Evolutionary conservation across 2,113 vertebrate species (phyloP).

Genomic region (Poecile atricapillus): DNA sequence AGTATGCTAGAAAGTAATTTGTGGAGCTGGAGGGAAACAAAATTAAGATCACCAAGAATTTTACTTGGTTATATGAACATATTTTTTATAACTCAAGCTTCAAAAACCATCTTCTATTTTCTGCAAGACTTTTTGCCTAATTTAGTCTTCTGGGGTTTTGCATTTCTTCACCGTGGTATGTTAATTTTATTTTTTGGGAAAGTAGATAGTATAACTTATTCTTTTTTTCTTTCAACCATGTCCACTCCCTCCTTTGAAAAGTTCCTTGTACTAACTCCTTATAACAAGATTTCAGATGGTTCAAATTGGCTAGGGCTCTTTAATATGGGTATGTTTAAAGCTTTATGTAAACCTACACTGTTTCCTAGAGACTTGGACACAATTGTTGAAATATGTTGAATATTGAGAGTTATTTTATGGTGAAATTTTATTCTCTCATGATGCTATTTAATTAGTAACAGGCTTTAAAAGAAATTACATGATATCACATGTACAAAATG

Average conservation of each 20-base stretch:
- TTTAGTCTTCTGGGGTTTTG: background rate
- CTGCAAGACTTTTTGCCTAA: background rate
- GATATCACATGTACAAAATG: background rate
- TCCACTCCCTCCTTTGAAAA: background rate
- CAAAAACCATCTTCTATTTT: background rate
- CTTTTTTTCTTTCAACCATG: background rate
- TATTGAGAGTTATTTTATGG: background rate
- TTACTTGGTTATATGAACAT: background rate
- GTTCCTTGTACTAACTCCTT: background rate
- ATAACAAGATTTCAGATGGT: background rate
- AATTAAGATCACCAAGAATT: background rate
- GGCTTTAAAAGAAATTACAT: slow-evolving; percentile 16
- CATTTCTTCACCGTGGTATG: background rate
- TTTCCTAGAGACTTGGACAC: background rate
- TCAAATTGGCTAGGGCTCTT: background rate
- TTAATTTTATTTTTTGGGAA: background rate
- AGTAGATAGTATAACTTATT: background rate
- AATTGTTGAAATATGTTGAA: background rate
- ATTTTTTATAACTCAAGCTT: background rate
- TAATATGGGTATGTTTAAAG: background rate
- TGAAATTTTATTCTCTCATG: background rate
- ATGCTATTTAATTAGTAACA: background rate
- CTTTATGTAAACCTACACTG: background rate
- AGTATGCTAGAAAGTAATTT: background rate
- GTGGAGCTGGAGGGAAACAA: background rate